phyloP scores from a whole-genome alignment of 2,797 vertebrate genomes.

The Lagocephalus sceleratus region DNA sequence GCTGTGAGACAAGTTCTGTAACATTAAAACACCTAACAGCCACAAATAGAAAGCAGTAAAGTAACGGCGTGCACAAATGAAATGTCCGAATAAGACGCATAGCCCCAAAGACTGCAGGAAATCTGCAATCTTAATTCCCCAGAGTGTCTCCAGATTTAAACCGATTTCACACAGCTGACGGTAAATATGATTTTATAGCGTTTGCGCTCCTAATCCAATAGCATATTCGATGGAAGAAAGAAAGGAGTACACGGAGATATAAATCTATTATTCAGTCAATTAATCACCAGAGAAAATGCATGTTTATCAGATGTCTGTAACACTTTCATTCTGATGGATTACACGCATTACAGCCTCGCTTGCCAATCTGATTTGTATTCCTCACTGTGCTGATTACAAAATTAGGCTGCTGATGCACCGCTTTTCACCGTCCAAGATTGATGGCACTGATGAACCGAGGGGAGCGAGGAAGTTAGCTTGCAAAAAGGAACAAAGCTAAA shows the following conservation, averaged over 20 bases:
- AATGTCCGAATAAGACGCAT: slow-evolving; percentile 41
- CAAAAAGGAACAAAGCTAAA: slow-evolving; percentile 24
- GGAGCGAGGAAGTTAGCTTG: slow-evolving; percentile 27
- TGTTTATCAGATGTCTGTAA: slow-evolving; percentile 72
- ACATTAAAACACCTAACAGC: slow-evolving; percentile 37
- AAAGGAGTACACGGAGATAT: slow-evolving; percentile 39
- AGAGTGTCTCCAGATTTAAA: slow-evolving; percentile 38
- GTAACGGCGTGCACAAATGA: slow-evolving; percentile 42
- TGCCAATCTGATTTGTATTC: slow-evolving; percentile 75
- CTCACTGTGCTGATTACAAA: slow-evolving; percentile 69
- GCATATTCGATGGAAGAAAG: slow-evolving; percentile 14
- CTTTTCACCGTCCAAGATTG: slow-evolving; percentile 66
- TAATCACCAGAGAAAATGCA: slow-evolving; percentile 70
- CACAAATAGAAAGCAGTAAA: slow-evolving; percentile 46
- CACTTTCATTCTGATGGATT: slow-evolving; percentile 73
- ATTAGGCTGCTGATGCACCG: slow-evolving; percentile 76
- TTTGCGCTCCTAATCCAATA: neutral
- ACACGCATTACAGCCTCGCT: slow-evolving; percentile 64
- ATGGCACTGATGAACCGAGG: slow-evolving; percentile 63
- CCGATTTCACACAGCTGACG: slow-evolving; percentile 30
- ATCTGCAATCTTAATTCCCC: slow-evolving; percentile 26
- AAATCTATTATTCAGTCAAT: slow-evolving; percentile 68
- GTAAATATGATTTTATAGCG: slow-evolving; percentile 33
- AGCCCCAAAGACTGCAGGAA: slow-evolving; percentile 15
- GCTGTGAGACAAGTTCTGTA: slow-evolving; percentile 19